Evolutionary conservation across 1,140 invertebrate species (phyloP), one percentile per base, ranked within the genome.

Genomic region (Atta colombica): DNA sequence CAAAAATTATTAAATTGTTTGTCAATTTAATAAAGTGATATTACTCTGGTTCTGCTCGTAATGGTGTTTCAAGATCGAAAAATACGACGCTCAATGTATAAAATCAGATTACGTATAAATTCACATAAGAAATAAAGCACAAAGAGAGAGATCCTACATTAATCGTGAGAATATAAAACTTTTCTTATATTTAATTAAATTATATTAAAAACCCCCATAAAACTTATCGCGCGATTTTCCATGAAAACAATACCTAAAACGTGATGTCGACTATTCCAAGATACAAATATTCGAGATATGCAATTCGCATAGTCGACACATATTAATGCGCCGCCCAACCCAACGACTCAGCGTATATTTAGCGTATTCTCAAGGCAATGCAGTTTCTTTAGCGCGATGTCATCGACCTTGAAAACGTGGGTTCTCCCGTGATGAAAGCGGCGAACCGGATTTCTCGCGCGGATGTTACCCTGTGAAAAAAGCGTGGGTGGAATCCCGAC

Each of bases 401-500:
- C 69, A 84, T 84, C 55, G 80, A 84, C 63, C 80, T 84, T 74
- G 80, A 51, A 25, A 49, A 55, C 55, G 55, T n/a, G 55, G 25
- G 21, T 51, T 72, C 63, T 60, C n/a, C 8, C 63, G 31, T 18
- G 68, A 49, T 77, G 71, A 92, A 88, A 77, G 49, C 78, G 28
- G 61, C 21, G n/a, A 61, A 45, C 39, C 49, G 77, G 80, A 87
- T 91, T 92, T 89, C 90, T 91, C 86, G 78, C 60, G 53, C 75
- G 74, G 90, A 94, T 95, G 92, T 90, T 94, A 65, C 85, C 94
- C 94, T 95, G 93, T 93, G 94, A 94, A 93, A 94, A 95, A 95
- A 95, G 94, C 95, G 94, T 95, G 95, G 95, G 94, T 95, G 94
- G 94, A 95, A 95, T 95, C 94, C 94, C 94, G 92, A 92, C 93